Base-by-base conservation (phyloP, 2,888 invertebrate species). In the Anagyrus pseudococci region DNA sequence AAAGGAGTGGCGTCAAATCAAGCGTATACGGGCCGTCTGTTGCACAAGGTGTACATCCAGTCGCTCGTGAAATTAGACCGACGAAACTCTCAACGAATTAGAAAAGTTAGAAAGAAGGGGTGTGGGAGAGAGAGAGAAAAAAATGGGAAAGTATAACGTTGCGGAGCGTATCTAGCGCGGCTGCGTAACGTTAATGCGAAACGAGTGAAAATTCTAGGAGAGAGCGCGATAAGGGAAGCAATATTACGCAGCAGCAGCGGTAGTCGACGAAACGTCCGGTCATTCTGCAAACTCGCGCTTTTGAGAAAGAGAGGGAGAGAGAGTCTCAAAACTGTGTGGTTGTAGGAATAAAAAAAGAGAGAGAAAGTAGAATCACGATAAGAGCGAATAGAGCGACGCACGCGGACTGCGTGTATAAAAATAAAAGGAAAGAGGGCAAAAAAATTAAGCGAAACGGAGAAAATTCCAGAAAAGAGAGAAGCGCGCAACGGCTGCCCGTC, bases 131-230 rank as follows among this genome's bases (percentile, higher is more conserved):
- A n/a, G n/a, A n/a, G n/a, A n/a, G n/a, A n/a, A n/a, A n/a, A n/a
- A n/a, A n/a, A n/a, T n/a, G n/a, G n/a, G n/a, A n/a, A n/a, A n/a
- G n/a, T n/a, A n/a, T n/a, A n/a, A n/a, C n/a, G n/a, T n/a, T n/a
- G n/a, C n/a, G n/a, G n/a, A n/a, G n/a, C n/a, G n/a, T n/a, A n/a
- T n/a, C n/a, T n/a, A n/a, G n/a, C n/a, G n/a, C n/a, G n/a, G n/a
- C n/a, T n/a, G n/a, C n/a, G n/a, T n/a, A n/a, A n/a, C n/a, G n/a
- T n/a, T n/a, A n/a, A n/a, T n/a, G 49, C 22, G 19, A 37, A 49
- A 53, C 58, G 52, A 59, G 53, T 46, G 52, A 52, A 53, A 61
- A 61, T 61, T 55, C 15, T 19, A 43, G n/a, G 13, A n/a, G n/a
- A n/a, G n/a, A n/a, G 3, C 7, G 26, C 46, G 61, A 61, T 61